A percentile compares a stretch with the other conserved stretches of the same genome.
Evolutionary conservation across 1,140 invertebrate genomes (phyloP).

Genomic region (Penaeus indicus): DNA sequence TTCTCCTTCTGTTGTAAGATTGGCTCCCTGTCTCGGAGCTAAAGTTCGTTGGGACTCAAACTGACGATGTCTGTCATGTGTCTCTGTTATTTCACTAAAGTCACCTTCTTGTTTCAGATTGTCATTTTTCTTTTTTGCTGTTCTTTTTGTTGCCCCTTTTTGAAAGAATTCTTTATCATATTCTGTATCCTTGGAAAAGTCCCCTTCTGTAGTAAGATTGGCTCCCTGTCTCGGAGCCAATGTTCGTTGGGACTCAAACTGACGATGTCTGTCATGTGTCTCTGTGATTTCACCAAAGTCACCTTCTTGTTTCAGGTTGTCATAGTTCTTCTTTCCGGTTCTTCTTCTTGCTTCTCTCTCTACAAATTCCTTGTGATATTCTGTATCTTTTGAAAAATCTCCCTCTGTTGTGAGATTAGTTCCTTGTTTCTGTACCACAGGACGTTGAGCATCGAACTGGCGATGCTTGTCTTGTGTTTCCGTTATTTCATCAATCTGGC

Average conservation of each 20-base stretch:
- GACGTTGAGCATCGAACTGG: neutral
- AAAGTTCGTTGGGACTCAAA: conserved; percentile 24
- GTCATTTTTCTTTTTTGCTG: neutral
- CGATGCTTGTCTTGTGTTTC: conserved; percentile 21
- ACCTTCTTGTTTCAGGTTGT: conserved; percentile 31
- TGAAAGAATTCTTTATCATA: neutral
- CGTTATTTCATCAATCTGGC: conserved; percentile 6
- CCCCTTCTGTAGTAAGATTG: conserved; percentile 24
- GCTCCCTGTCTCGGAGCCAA: neutral
- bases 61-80: conserved; percentile 24
- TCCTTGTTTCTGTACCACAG: conserved; percentile 29
- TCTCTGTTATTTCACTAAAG: conserved; percentile 43
- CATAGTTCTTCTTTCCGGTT: neutral
- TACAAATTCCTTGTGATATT: conserved; percentile 34
- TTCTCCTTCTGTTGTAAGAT: conserved; percentile 19
- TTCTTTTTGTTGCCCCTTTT: neutral
- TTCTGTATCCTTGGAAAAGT: conserved; percentile 15
- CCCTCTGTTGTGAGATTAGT: conserved; percentile 34
- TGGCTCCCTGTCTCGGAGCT: neutral
- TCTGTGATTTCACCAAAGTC: conserved; percentile 47
- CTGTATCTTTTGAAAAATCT: conserved; percentile 26
- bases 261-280: conserved; percentile 28
- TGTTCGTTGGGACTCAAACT: conserved; percentile 26
- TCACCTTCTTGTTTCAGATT: conserved; percentile 33
- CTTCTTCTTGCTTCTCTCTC: conserved; percentile 1